A percentile compares a stretch with the other conserved stretches of the same genome.
Conservation (phyloP, 2,888 invertebrate species). For the Melieria omissa region DNA sequence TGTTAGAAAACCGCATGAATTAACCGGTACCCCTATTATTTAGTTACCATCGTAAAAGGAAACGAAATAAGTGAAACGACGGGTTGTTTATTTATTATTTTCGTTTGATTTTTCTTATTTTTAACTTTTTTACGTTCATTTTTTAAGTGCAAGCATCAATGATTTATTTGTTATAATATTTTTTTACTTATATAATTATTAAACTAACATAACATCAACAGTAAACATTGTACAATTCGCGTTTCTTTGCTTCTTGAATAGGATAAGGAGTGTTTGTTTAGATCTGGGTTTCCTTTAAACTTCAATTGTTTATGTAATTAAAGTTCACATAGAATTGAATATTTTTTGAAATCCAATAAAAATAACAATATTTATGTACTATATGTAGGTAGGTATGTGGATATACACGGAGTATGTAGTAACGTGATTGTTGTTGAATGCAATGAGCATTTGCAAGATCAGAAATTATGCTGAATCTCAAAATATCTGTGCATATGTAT, state of each 20-base stretch:
- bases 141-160: conserved; percentile 34
- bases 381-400: conserved; percentile 23
- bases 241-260: conserved; percentile 33
- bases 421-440: not conserved
- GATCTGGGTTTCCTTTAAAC: conserved; percentile 14
- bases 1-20: too few species aligned
- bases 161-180: conserved; percentile 29
- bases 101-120: conserved; percentile 9
- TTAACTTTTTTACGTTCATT: not conserved
- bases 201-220: conserved; percentile 63
- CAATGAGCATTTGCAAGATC: too few species aligned
- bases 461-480: too few species aligned
- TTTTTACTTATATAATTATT: conserved; percentile 40
- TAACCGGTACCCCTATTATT: too few species aligned
- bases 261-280: conserved; percentile 15
- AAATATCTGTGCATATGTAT: too few species aligned
- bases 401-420: not conserved
- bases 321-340: conserved; percentile 17
- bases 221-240: conserved; percentile 53
- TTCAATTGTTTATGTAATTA: conserved; percentile 27
- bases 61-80: too few species aligned
- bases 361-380: conserved; percentile 24
- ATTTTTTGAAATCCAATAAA: conserved; percentile 8
- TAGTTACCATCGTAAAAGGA: too few species aligned
- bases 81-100: conserved; percentile 33